Conservation (phyloP, 2,888 invertebrate species). For the Carcina quercana region DNA sequence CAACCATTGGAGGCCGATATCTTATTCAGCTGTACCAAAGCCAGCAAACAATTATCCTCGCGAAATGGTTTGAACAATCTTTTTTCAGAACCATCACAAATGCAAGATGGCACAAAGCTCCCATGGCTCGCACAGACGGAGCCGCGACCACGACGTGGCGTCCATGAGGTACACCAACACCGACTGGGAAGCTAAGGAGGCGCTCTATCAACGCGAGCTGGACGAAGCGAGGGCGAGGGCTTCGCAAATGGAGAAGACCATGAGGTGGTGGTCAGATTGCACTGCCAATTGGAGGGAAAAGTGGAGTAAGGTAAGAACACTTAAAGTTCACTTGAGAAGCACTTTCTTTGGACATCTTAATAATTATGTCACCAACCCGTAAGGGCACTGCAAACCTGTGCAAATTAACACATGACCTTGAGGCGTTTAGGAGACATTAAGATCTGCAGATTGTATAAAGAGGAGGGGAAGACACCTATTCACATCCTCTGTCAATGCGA, state of each 20-base stretch:
- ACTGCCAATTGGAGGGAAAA: slow-evolving; percentile 98
- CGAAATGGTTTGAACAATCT: too few relatives aligned
- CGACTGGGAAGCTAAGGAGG: slow-evolving; percentile 88
- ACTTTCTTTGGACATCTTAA: too few relatives aligned
- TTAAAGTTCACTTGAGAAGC: too few relatives aligned
- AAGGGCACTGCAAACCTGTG: too few relatives aligned
- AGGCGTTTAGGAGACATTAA: too few relatives aligned
- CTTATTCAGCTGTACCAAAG: background rate
- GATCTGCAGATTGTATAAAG: too few relatives aligned
- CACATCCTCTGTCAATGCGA: too few relatives aligned
- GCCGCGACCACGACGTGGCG: slow-evolving; percentile 77
- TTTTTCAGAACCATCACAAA: slow-evolving; percentile 17
- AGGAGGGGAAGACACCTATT: too few relatives aligned
- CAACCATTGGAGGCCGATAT: too few relatives aligned
- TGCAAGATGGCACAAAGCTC: slow-evolving; percentile 77
- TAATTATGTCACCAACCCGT: too few relatives aligned
- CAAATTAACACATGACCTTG: too few relatives aligned
- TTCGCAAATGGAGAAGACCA: slow-evolving; percentile 99
- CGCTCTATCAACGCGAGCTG: slow-evolving; percentile 82
- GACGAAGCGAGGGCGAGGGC: slow-evolving; percentile 96
- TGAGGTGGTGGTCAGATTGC: slow-evolving; percentile 99
- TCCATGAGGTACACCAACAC: slow-evolving; percentile 79
- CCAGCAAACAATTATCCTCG: background rate
- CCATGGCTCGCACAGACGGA: slow-evolving; percentile 77
- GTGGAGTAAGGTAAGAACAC: slow-evolving; percentile 95